Evolutionary conservation across 2,888 invertebrate species (phyloP), one percentile per base, ranked within the genome.

Genomic region (Zelleria hepariella): DNA sequence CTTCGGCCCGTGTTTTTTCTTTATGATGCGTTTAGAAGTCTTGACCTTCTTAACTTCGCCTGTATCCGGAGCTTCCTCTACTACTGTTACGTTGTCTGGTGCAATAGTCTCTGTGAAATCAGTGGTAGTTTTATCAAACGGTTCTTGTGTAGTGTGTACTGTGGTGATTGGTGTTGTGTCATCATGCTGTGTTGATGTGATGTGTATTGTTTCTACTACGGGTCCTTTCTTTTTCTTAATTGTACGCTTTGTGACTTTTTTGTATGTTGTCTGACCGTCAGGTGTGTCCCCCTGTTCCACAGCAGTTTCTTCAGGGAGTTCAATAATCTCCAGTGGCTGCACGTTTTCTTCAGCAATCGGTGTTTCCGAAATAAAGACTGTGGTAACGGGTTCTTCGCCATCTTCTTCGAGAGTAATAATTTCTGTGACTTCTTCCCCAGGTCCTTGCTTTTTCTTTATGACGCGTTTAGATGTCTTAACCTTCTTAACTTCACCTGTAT

Each of bases 141-240:
- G 65, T 62, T 75, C 63, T 57, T 78, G 78, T 64, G 77, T 65
- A 32, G 76, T 72, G 51, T 76, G 66, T 64, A 82, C 75, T 2
- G 79, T 63, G 60, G 77, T 71, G 70, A 82, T 66, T 68, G 86
- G 70, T 72, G 80, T 66, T 65, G 76, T 84, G 49, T 82, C 79
- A 62, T 82, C 78, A 70, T 87, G 86, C 67, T 84, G 80, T 48
- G 80, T 72, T 1, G 74, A 80, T n/a, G 75, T 71, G 66, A 87
- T 85, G 80, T 89, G 80, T 67, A 87, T 87, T 67, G 63, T 66
- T 72, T 74, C 73, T 67, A 73, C 68, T 65, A 73, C 75, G 15
- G 63, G 72, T 27, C 70, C 75, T 59, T 70, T 70, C 25, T 67
- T 66, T 64, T 76, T 82, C 47, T 68, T 73, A n/a, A 76, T 69